These are phyloP conservation scores for Brachypalpus laphriformis DNA, from an alignment of 2,888 invertebrate genomes.

Conservation along the genomic window DNA sequence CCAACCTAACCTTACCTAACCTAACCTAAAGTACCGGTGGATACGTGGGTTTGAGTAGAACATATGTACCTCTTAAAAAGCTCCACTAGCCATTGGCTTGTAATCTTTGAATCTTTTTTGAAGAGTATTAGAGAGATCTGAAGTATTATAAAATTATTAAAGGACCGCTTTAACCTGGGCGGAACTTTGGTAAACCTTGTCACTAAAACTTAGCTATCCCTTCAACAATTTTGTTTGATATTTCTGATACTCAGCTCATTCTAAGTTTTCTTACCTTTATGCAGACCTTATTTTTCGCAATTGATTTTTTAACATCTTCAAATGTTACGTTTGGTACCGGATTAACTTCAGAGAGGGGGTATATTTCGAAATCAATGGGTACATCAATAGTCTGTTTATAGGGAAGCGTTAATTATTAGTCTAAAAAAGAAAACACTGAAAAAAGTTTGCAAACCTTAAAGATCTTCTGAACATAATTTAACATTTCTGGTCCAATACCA, in stretches of 20 bases:
- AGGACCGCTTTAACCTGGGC: no score
- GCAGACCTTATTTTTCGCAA: slow-evolving; percentile 92
- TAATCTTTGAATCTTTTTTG: no score
- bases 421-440: background rate
- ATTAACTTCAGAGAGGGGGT: slow-evolving; percentile 96
- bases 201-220: no score
- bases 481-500: slow-evolving; percentile 98
- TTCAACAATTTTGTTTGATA: no score
- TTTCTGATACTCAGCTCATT: background rate
- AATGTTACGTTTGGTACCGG: slow-evolving; percentile 93
- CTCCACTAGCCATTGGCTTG: no score
- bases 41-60: no score
- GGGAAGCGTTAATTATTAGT: background rate
- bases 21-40: no score
- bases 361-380: slow-evolving; percentile 98
- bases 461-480: slow-evolving; percentile 94
- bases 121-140: no score
- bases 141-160: no score
- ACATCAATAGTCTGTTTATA: slow-evolving; percentile 89
- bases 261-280: slow-evolving; percentile 85
- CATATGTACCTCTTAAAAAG: no score
- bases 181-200: no score
- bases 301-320: slow-evolving; percentile 90
- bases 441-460: slow-evolving; percentile 86
- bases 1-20: no score